phyloP scores from a whole-genome alignment of 2,113 vertebrate species.

The Ophiodon elongatus region DNA sequence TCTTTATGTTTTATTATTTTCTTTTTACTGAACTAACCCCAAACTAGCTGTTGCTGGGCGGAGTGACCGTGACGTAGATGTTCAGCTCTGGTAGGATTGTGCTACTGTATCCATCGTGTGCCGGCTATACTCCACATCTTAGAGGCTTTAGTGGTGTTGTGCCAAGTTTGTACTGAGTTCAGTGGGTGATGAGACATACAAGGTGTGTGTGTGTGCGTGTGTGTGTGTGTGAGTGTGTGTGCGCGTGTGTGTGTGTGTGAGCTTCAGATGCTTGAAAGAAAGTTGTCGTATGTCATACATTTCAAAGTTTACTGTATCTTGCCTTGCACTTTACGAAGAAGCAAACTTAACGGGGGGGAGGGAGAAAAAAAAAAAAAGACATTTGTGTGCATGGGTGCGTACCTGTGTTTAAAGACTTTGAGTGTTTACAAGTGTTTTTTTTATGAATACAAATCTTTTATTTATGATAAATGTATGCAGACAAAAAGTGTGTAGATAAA shows the following conservation, averaged over 20 bases:
- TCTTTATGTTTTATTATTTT: no score
- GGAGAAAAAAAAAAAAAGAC: no score
- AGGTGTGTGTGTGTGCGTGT: constrained; percentile 17
- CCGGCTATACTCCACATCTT: constrained; percentile 66
- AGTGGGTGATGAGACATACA: constrained; percentile 61
- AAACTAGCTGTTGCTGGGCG: not conserved
- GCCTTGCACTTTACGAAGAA: constrained; percentile 86
- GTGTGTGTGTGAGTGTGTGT: constrained; percentile 11
- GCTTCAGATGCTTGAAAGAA: constrained; percentile 37
- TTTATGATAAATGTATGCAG: constrained; percentile 76
- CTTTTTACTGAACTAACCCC: no score
- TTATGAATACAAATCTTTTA: constrained; percentile 63
- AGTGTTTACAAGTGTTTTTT: constrained; percentile 56
- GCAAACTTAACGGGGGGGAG: constrained; percentile 65
- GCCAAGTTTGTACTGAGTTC: constrained; percentile 77
- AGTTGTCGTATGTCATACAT: constrained; percentile 72
- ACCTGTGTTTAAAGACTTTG: constrained; percentile 42
- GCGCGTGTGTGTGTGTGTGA: constrained; percentile 17
- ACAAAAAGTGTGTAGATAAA: constrained; percentile 61
- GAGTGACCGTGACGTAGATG: constrained; percentile 48
- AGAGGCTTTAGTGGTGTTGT: constrained; percentile 81
- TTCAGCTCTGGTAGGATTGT: constrained; percentile 64
- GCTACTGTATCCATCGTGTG: constrained; percentile 72
- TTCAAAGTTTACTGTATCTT: constrained; percentile 83
- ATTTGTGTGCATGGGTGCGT: constrained; percentile 51